Evolutionary conservation across 2,797 vertebrate genomes (phyloP).

Genomic region (Aplochiton taeniatus): DNA sequence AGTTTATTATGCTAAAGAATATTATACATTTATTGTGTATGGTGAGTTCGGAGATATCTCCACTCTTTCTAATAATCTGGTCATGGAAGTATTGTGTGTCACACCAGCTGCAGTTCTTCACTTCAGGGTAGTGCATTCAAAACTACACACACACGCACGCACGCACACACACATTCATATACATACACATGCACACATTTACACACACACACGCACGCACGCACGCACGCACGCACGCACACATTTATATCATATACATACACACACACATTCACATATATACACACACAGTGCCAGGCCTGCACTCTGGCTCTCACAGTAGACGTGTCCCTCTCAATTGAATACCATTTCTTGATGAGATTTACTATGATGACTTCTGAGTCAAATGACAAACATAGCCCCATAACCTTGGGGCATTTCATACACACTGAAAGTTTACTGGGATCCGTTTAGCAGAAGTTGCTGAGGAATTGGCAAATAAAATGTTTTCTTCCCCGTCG

Average conservation of each 20-base stretch:
- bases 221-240: too few species aligned
- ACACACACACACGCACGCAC: too few species aligned
- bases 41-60: conserved; percentile 27
- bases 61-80: conserved; percentile 50
- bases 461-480: conserved; percentile 59
- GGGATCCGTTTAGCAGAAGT: conserved; percentile 62
- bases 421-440: conserved; percentile 77
- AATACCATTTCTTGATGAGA: conserved; percentile 86
- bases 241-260: too few species aligned
- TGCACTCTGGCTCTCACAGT: conserved; percentile 86
- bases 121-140: conserved; percentile 71
- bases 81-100: conserved; percentile 79
- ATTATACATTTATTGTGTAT: background rate
- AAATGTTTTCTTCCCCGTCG: conserved; percentile 66
- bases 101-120: conserved; percentile 92
- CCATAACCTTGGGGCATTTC: conserved; percentile 86
- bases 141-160: too few species aligned
- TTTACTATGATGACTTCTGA: conserved; percentile 91
- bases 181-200: too few species aligned
- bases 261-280: too few species aligned
- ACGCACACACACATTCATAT: too few species aligned
- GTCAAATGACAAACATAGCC: conserved; percentile 90
- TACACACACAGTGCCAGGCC: conserved; percentile 83
- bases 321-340: conserved; percentile 86
- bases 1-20: too few species aligned